A percentile compares a stretch with the other conserved stretches of the same genome.
Conservation (phyloP, 2,888 invertebrate species). For the Campoplex nolae region DNA sequence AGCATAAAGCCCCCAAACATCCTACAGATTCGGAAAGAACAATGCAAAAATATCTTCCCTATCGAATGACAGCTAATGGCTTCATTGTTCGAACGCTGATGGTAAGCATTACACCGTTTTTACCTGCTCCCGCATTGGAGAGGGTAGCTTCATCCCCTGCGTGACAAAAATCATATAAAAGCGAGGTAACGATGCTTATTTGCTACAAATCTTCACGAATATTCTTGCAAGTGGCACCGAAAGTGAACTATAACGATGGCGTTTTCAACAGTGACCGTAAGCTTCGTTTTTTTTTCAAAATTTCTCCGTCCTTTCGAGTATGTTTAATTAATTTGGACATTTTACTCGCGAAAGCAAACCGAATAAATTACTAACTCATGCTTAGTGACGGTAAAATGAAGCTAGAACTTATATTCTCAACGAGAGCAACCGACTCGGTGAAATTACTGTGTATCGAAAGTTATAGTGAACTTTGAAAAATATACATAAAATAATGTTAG, state of each 20-base stretch:
- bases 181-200: conserved; percentile 31
- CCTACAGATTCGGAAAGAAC: conserved; percentile 17
- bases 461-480: background rate
- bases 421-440: background rate
- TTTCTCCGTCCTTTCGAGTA: background rate
- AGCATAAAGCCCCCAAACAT: background rate
- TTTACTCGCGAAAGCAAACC: background rate
- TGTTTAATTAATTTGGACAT: background rate
- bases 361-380: background rate
- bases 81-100: conserved; percentile 64
- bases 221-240: conserved; percentile 29
- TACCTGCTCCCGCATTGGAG: conserved; percentile 59
- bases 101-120: conserved; percentile 38
- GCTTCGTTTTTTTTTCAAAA: conserved; percentile 43
- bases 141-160: conserved; percentile 51
- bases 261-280: conserved; percentile 71
- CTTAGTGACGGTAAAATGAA: background rate
- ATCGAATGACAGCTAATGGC: conserved; percentile 79
- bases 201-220: conserved; percentile 49
- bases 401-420: background rate
- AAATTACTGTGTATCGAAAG: background rate
- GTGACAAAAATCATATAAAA: conserved; percentile 72
- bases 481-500: background rate
- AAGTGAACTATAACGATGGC: conserved; percentile 65
- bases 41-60: conserved; percentile 59